These are phyloP conservation scores for Gambelia wislizenii DNA, from an alignment of 2,797 vertebrate species.

Conservation along the genomic window DNA sequence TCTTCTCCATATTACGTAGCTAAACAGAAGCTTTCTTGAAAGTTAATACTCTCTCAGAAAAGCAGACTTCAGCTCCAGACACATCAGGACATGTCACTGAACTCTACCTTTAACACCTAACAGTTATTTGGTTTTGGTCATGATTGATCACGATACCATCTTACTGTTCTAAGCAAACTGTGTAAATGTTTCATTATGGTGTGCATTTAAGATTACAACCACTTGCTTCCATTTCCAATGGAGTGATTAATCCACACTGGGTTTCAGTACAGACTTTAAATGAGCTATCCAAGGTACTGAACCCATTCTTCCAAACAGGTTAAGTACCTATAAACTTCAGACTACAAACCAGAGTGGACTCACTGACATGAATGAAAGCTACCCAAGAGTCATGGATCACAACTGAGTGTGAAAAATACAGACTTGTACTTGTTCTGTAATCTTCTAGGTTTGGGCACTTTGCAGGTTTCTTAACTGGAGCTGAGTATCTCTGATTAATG, in stretches of 20 bases:
- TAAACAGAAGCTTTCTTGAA: not conserved
- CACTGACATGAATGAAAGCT: not conserved
- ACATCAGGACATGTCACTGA: not conserved
- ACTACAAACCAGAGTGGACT: not conserved
- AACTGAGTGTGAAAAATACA: not conserved
- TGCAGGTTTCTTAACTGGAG: not conserved
- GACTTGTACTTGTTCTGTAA: not conserved
- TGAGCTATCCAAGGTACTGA: not conserved
- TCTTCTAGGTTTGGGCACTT: not conserved
- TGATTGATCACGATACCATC: not conserved
- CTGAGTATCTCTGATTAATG: conserved; percentile 4
- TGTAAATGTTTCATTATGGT: not conserved
- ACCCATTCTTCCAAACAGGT: too few relatives aligned
- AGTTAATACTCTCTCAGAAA: not conserved
- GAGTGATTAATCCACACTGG: too few relatives aligned
- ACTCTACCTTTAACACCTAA: not conserved
- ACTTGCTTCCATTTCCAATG: too few relatives aligned
- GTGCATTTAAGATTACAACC: not conserved
- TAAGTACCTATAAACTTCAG: too few relatives aligned
- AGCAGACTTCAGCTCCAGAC: not conserved
- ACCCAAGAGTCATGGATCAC: not conserved
- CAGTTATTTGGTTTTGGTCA: not conserved
- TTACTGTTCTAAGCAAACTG: not conserved
- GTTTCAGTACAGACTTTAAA: not conserved
- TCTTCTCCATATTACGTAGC: not conserved